These are phyloP conservation scores for Argynnis bischoffii DNA, from an alignment of 2,888 invertebrate species.

Conservation along the genomic window DNA sequence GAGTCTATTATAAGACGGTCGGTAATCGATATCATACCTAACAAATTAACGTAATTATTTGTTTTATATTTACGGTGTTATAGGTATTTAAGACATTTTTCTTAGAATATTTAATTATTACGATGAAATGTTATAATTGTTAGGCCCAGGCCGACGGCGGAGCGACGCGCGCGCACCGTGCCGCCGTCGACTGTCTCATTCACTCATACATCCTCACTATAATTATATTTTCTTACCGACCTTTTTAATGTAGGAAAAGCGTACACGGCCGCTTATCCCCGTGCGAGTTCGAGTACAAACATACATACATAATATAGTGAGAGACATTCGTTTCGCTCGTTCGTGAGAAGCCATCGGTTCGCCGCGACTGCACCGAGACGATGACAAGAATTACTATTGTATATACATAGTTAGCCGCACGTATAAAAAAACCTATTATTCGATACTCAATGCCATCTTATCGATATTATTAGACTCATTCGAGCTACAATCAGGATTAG, in stretches of 20 bases:
- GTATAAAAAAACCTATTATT: slow-evolving; percentile 70
- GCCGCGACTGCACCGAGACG: slow-evolving; percentile 77
- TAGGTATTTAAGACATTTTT: slow-evolving; percentile 82
- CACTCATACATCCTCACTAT: slow-evolving; percentile 80
- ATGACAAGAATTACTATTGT: slow-evolving; percentile 72
- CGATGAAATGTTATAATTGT: slow-evolving; percentile 79
- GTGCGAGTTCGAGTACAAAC: slow-evolving; percentile 76
- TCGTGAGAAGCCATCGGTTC: slow-evolving; percentile 82
- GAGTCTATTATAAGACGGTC: slow-evolving; percentile 74
- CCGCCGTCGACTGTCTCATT: slow-evolving; percentile 73
- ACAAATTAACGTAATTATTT: slow-evolving; percentile 82
- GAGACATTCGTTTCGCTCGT: slow-evolving; percentile 74
- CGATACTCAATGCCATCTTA: slow-evolving; percentile 76
- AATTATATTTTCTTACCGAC: slow-evolving; percentile 81
- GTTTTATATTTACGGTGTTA: slow-evolving; percentile 83
- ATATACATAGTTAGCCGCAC: slow-evolving; percentile 81
- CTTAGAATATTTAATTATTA: slow-evolving; percentile 82
- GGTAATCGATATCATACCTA: slow-evolving; percentile 82
- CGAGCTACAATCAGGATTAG: slow-evolving; percentile 75
- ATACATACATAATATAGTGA: slow-evolving; percentile 71
- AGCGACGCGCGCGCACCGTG: slow-evolving; percentile 52
- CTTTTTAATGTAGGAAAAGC: slow-evolving; percentile 78
- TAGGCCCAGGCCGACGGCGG: slow-evolving; percentile 74
- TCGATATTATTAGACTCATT: slow-evolving; percentile 80
- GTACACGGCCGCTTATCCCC: slow-evolving; percentile 79